A percentile compares a stretch with the other conserved stretches of the same genome.
These are phyloP conservation scores for Criorhina ranunculi DNA, from an alignment of 2,888 invertebrate species.

Conservation along the genomic window DNA sequence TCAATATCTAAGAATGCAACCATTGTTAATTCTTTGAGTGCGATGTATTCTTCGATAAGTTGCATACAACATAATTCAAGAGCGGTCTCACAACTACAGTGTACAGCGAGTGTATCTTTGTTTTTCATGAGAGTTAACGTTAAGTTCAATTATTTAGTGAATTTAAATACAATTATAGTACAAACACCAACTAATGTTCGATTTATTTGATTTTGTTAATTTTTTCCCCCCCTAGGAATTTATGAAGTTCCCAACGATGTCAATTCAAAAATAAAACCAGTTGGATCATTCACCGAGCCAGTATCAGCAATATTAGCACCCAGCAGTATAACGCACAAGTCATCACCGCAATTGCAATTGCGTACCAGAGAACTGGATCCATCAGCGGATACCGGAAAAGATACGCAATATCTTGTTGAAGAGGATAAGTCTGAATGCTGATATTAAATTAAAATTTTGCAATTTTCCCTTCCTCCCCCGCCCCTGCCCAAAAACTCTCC, in stretches of 20 bases:
- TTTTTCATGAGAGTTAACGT: too few relatives aligned
- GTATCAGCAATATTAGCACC: conserved; percentile 92
- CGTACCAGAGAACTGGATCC: conserved; percentile 93
- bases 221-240: conserved; percentile 87
- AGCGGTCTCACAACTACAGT: too few relatives aligned
- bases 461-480: conserved; percentile 30
- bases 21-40: too few relatives aligned
- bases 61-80: too few relatives aligned
- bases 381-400: conserved; percentile 93
- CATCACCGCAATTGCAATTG: conserved; percentile 89
- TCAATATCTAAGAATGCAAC: too few relatives aligned
- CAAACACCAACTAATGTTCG: too few relatives aligned
- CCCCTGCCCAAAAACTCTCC: too few relatives aligned
- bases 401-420: conserved; percentile 95
- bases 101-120: too few relatives aligned
- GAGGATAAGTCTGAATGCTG: conserved; percentile 90
- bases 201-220: conserved; percentile 4
- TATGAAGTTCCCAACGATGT: conserved; percentile 93
- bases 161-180: too few relatives aligned
- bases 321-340: conserved; percentile 92
- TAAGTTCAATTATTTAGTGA: too few relatives aligned
- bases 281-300: conserved; percentile 86
- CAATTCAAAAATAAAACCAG: conserved; percentile 87
- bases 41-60: too few relatives aligned
- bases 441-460: conserved; percentile 82